phyloP scores from a whole-genome alignment of 2,797 vertebrate genomes.

The Tarsius wallacei region DNA sequence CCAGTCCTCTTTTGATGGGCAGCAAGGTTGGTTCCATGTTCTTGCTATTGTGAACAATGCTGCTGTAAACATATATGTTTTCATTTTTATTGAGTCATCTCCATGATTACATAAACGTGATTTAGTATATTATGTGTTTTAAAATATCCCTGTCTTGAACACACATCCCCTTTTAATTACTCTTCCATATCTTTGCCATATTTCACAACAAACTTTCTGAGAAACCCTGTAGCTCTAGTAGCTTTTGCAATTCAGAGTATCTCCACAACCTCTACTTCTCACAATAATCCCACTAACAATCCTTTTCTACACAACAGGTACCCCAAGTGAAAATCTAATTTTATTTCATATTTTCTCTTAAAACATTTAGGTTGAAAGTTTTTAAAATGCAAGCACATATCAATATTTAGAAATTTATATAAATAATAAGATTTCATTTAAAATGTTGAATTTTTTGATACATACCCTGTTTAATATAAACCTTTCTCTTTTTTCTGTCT shows the following conservation, averaged over 20 bases:
- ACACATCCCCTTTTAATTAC: background rate
- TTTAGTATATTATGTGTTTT: background rate
- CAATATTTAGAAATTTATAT: background rate
- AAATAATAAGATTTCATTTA: background rate
- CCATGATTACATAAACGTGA: too few species aligned
- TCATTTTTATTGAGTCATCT: background rate
- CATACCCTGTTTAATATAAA: background rate
- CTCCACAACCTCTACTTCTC: background rate
- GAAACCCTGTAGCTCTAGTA: background rate
- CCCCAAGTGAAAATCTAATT: background rate
- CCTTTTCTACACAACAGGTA: background rate
- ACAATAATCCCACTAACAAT: background rate
- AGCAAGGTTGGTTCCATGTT: too few species aligned
- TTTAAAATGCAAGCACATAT: background rate
- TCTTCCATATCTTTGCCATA: background rate
- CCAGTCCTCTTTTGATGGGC: too few species aligned
- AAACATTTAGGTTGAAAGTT: background rate
- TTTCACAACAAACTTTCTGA: background rate
- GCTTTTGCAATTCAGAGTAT: background rate
- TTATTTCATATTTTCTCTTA: background rate
- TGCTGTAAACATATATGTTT: background rate
- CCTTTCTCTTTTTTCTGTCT: background rate
- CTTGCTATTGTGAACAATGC: too few species aligned
- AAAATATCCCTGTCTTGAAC: background rate
- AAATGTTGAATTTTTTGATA: background rate